Conservation (phyloP, 2,113 vertebrate genomes). For the Triplophysa tibetana region DNA sequence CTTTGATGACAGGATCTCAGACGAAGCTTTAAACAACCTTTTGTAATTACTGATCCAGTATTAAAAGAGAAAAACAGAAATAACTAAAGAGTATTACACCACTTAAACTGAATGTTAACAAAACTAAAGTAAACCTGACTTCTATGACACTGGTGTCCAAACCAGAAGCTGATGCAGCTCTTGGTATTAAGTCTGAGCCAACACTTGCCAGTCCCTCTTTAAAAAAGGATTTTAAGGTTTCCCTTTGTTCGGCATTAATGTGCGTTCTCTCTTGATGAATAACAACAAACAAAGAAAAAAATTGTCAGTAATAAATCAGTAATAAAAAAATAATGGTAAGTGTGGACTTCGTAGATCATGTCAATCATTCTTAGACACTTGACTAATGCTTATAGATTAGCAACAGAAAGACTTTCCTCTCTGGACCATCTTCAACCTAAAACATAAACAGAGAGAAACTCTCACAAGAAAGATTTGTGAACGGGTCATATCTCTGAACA, state of each 20-base stretch:
- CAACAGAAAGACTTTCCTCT: too few relatives aligned
- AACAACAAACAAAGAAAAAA: too few relatives aligned
- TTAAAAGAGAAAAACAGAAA: not conserved
- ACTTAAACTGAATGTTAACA: conserved; percentile 13
- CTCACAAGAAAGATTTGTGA: not conserved
- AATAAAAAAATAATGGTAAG: too few relatives aligned
- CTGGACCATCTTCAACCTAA: conserved; percentile 1
- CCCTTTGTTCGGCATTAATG: not conserved
- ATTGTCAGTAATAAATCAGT: not conserved
- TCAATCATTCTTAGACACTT: not conserved
- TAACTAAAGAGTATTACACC: too few relatives aligned
- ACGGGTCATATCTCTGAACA: not conserved
- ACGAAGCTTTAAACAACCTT: too few relatives aligned
- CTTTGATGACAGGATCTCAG: too few relatives aligned
- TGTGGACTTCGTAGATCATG: not conserved
- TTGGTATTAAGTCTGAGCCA: not conserved
- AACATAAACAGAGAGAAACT: not conserved
- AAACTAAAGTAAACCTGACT: conserved; percentile 11
- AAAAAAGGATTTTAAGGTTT: conserved; percentile 1
- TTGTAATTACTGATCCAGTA: not conserved
- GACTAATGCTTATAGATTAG: too few relatives aligned
- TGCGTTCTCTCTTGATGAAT: too few relatives aligned
- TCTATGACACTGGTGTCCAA: conserved; percentile 20
- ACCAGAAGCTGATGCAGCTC: not conserved
- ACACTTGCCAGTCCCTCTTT: not conserved